These are phyloP conservation scores for Enteromius trimaculatus DNA, from an alignment of 2,797 vertebrate species.

Conservation along the genomic window DNA sequence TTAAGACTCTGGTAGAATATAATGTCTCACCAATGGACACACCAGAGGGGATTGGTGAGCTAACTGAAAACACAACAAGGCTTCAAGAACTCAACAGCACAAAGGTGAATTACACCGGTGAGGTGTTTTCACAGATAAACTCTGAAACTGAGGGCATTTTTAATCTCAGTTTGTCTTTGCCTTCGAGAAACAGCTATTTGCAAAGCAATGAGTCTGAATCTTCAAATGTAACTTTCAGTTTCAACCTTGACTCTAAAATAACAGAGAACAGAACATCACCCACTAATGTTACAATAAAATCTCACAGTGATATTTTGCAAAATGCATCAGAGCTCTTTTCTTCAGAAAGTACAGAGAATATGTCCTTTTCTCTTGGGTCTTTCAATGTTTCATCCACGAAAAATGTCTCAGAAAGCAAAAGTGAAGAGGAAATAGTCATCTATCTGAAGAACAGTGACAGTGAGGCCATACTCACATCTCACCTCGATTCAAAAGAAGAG, in stretches of 20 bases:
- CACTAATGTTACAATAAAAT: slow-evolving; percentile 50
- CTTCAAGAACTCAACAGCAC: slow-evolving; percentile 29
- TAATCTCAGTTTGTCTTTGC: not conserved
- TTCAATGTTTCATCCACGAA: slow-evolving; percentile 56
- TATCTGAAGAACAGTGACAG: slow-evolving; percentile 72
- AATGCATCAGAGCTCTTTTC: slow-evolving; percentile 38
- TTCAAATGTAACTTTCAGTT: not conserved
- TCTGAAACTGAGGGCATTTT: not conserved
- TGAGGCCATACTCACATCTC: slow-evolving; percentile 70
- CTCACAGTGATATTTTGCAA: slow-evolving; percentile 23
- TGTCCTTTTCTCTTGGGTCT: slow-evolving; percentile 5
- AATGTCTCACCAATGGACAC: slow-evolving; percentile 29
- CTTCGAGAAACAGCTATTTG: slow-evolving; percentile 27
- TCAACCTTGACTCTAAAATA: not conserved
- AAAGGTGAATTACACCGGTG: not conserved
- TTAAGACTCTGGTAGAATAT: slow-evolving; percentile 9
- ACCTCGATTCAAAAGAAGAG: slow-evolving; percentile 64
- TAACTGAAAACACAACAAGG: not conserved
- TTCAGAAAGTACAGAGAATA: slow-evolving; percentile 35
- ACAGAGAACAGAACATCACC: slow-evolving; percentile 11
- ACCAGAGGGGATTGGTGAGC: not conserved
- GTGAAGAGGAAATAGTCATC: slow-evolving; percentile 74
- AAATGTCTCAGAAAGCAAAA: slow-evolving; percentile 52
- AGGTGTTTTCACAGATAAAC: not conserved
- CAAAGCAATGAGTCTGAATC: not conserved